phyloP scores from a whole-genome alignment of 2,113 vertebrate genomes.

The Mus musculus region GRCm39 chr9:10022501-10023000 shows the following conservation, averaged over 20 bases:
- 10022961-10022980: background rate
- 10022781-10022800: background rate
- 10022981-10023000: rapidly evolving
- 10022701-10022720: no score
- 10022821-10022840: background rate
- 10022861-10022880: background rate
- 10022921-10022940: background rate
- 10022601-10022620: background rate
- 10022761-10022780: background rate
- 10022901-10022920: background rate
- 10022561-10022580: background rate
- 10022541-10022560: background rate
- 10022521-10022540: background rate
- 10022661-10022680: no score
- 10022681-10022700: no score
- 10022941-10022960: background rate
- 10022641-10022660: no score
- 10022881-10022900: no score
- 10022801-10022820: background rate
- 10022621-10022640: background rate
- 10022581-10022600: background rate
- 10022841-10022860: background rate
- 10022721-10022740: no score
- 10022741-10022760: background rate
- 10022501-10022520: background rate